These are phyloP conservation scores for Bos indicus DNA, from an alignment of 2,113 vertebrate species.

Conservation along the genomic window DNA sequence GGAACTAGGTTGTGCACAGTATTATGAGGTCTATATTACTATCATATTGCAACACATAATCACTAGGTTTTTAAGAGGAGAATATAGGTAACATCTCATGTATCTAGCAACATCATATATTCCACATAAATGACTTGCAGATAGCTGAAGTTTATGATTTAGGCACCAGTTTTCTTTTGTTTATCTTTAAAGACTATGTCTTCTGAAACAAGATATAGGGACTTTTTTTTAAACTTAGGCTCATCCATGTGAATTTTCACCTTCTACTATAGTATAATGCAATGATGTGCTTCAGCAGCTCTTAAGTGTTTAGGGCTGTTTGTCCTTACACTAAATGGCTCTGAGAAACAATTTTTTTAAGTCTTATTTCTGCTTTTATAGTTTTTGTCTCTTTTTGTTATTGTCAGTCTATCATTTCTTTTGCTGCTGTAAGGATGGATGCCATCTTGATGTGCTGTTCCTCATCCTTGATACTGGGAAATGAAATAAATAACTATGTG, in stretches of 20 bases:
- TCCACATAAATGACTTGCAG: background rate
- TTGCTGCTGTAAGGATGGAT: background rate
- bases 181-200: background rate
- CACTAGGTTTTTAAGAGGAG: conserved; percentile 29
- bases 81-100: background rate
- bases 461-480: background rate
- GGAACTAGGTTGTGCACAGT: background rate
- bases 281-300: background rate
- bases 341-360: background rate
- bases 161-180: background rate
- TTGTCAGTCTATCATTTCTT: background rate
- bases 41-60: background rate
- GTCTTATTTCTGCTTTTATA: background rate
- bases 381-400: background rate
- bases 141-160: background rate
- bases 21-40: background rate
- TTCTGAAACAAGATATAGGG: background rate
- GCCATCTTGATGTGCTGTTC: background rate
- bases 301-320: background rate
- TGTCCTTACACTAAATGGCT: background rate
- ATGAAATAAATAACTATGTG: background rate
- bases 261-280: background rate
- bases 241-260: background rate
- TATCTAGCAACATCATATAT: background rate
- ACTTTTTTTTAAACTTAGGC: background rate